A percentile compares a stretch with the other conserved stretches of the same genome.
Evolutionary conservation across 2,113 vertebrate genomes (phyloP).

Genomic region (Nothobranchius furzeri): DNA sequence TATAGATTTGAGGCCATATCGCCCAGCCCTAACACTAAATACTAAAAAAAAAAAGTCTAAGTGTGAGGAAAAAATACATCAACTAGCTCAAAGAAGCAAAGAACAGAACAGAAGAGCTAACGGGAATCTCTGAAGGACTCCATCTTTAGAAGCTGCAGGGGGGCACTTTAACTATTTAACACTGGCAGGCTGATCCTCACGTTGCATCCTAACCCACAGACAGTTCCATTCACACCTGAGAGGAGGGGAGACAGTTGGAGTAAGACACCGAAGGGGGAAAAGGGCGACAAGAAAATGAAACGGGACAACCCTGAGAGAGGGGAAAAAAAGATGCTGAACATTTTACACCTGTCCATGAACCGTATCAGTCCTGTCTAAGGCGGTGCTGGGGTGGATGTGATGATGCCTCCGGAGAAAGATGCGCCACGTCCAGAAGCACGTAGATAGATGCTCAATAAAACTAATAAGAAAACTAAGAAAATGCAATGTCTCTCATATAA

Average conservation of each 20-base stretch:
- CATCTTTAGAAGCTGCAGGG: slow-evolving; percentile 45
- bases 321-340: slow-evolving; percentile 27
- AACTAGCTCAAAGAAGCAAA: background rate
- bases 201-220: slow-evolving; percentile 54
- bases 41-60: too few relatives aligned
- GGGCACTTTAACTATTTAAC: slow-evolving; percentile 60
- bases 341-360: slow-evolving; percentile 62
- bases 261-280: background rate
- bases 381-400: slow-evolving; percentile 16
- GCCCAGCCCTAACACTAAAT: too few relatives aligned
- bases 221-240: slow-evolving; percentile 64
- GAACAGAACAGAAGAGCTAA: background rate
- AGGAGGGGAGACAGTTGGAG: slow-evolving; percentile 13
- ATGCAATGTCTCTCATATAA: slow-evolving; percentile 58
- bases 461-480: slow-evolving; percentile 62
- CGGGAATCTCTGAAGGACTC: slow-evolving; percentile 10
- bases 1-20: too few relatives aligned
- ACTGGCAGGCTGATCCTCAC: slow-evolving; percentile 42
- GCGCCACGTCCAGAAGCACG: slow-evolving; percentile 19
- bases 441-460: slow-evolving; percentile 14
- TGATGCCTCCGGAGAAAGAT: slow-evolving; percentile 42
- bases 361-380: slow-evolving; percentile 34
- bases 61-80: too few relatives aligned
- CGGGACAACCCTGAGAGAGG: slow-evolving; percentile 32
- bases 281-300: slow-evolving; percentile 35